Evolutionary conservation across 2,888 invertebrate genomes (phyloP).

Genomic region (Liposcelis brunnea): DNA sequence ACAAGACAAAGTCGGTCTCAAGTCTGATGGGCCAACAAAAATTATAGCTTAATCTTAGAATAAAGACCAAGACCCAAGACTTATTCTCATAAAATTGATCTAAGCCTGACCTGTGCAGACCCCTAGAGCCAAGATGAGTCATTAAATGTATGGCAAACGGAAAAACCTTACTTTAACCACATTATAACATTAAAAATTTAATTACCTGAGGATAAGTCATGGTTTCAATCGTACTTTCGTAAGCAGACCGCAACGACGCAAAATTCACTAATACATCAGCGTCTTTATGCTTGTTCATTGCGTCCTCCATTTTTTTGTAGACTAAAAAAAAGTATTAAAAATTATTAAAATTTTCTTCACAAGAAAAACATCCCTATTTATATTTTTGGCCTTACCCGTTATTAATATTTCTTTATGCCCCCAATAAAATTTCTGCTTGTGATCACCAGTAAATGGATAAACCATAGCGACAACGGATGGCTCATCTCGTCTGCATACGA

Average conservation of each 20-base stretch:
- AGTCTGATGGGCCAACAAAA: no score
- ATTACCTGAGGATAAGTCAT: slow-evolving; percentile 65
- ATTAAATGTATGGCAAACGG: no score
- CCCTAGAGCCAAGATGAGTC: no score
- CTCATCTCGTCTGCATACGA: slow-evolving; percentile 71
- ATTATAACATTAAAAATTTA: no score
- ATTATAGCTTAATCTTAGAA: no score
- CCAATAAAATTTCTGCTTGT: slow-evolving; percentile 99
- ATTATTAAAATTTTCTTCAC: background rate
- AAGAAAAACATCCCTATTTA: slow-evolving; percentile 1
- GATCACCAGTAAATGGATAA: slow-evolving; percentile 96
- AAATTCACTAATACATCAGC: slow-evolving; percentile 94
- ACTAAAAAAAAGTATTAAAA: slow-evolving; percentile 32
- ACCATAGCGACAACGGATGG: slow-evolving; percentile 93
- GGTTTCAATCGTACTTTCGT: slow-evolving; percentile 90
- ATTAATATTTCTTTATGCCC: slow-evolving; percentile 94
- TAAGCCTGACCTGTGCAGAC: no score
- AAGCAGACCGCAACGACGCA: slow-evolving; percentile 93
- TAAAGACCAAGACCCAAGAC: no score
- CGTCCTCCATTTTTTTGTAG: slow-evolving; percentile 94
- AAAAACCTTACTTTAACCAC: no score
- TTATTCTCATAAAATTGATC: no score
- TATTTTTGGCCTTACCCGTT: slow-evolving; percentile 34
- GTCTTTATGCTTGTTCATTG: slow-evolving; percentile 85
- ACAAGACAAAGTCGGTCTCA: no score